These are phyloP conservation scores for Cydia strobilella DNA, from an alignment of 1,140 invertebrate genomes.

Conservation along the genomic window DNA sequence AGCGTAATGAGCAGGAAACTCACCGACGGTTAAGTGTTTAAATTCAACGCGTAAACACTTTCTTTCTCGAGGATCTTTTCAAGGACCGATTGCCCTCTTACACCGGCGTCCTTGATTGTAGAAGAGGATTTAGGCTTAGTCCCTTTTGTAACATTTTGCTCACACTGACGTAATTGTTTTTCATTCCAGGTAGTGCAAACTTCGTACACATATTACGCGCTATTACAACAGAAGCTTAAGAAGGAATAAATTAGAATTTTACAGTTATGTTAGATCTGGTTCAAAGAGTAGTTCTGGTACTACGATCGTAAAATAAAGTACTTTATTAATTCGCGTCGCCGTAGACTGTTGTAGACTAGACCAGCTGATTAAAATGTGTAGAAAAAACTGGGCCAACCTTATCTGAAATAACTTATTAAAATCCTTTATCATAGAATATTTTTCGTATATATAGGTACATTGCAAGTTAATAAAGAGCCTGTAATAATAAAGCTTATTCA, in stretches of 20 bases:
- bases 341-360: too few relatives aligned
- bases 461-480: too few relatives aligned
- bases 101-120: neutral
- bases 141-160: neutral
- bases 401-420: too few relatives aligned
- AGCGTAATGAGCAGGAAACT: too few relatives aligned
- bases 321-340: neutral
- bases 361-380: too few relatives aligned
- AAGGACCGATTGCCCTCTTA: neutral
- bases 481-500: too few relatives aligned
- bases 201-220: slow-evolving; percentile 14
- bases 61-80: neutral
- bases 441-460: too few relatives aligned
- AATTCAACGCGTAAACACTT: neutral
- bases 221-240: neutral
- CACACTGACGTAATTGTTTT: neutral
- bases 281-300: too few relatives aligned
- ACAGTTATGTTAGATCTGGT: neutral
- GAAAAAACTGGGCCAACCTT: too few relatives aligned
- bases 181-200: slow-evolving; percentile 6
- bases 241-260: neutral
- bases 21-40: neutral
- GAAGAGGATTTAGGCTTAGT: neutral
- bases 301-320: neutral
- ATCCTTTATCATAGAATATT: too few relatives aligned